Base-by-base conservation (phyloP, 1,140 invertebrate species). In the Magallana gigas region DNA sequence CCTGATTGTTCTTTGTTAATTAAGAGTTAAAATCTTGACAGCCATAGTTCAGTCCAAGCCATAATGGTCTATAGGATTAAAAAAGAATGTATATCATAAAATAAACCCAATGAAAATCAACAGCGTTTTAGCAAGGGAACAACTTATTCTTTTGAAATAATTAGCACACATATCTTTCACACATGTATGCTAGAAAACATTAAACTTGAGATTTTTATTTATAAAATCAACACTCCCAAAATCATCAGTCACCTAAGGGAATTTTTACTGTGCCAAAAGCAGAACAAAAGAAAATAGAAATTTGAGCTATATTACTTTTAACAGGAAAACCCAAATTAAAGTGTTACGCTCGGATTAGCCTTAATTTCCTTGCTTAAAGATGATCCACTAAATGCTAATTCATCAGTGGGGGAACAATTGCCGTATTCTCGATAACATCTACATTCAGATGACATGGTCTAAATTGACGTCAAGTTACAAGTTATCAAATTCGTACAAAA, bases 281-380 rank as follows among this genome's bases (percentile, higher is more conserved):
- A 82, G 36, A 86, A 85, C 85, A 88, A 82, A 87, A 56, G 58
- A 48, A 58, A 56, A 76, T 59, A 83, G 86, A 84, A 87, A 87
- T 81, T 71, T 58, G 82, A 87, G 64, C 59, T 57, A 84, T 87
- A 76, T 87, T 87, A 84, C 86, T 76, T 76, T 76, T 57, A 18
- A 68, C 60, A 87, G 86, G 86, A 87, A 87, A 84, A 84, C 18
- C 64, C 83, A 87, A 87, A 87, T 87, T 87, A 87, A 87, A 84
- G 82, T 84, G 84, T 87, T 58, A 84, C 68, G 86, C 82, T 84
- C 76, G 60, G 59, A 71, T 84, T 84, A 71, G 80, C 81, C 83
- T 48, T 76, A 76, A 87, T 87, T 87, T 87, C 83, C 85, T 83
- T 68, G 64, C 60, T 84, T 56, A 62, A 84, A 62, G 36, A 84